Evolutionary conservation across 2,888 invertebrate genomes (phyloP), one percentile per base, ranked within the genome.

Genomic region (Drosophila eohydei): DNA sequence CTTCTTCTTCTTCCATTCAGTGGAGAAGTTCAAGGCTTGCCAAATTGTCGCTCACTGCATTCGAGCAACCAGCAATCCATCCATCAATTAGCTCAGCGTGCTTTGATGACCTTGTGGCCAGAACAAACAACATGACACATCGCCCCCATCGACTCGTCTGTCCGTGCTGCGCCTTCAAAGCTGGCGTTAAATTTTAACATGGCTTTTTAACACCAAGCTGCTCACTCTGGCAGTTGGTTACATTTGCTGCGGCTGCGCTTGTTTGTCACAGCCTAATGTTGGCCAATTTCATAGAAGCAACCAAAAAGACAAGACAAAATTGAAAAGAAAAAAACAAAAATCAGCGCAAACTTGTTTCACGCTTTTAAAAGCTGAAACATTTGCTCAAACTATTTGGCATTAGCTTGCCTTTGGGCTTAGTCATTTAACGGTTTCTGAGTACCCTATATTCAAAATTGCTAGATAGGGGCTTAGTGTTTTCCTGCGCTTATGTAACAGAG

Each of bases 171-270:
- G 28, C 40, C 50, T 43, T 50, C 41, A 71, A 80, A 65, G 62
- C 74, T 80, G 72, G 90, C 88, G 88, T 78, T 89, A 86, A 89
- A 89, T 86, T 84, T 80, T 82, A 76, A 86, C 85, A 89, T 78
- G 88, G 77, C 77, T 84, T 78, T 82, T 89, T 78, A 82, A 73
- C 85, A 82, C 80, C 75, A 81, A 86, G 69, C 71, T 32, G 69
- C 36, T 48, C 52, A 41, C 16, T 44, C 43, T 59, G 63, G 57
- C 61, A 55, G 60, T 58, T 66, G 50, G 55, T 71, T 77, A 61
- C 78, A 66, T 57, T 71, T 71, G 67, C 69, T 34, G 30, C 79
- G 54, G 58, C 80, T 66, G 56, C 60, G 69, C 82, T 82, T 76
- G 51, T 88, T 83, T 88, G 83, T 83, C 89, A 86, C 72, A 78